Evolutionary conservation across 2,113 vertebrate genomes (phyloP), one percentile per base, ranked within the genome.

Genomic region (Cisticola juncidis): DNA sequence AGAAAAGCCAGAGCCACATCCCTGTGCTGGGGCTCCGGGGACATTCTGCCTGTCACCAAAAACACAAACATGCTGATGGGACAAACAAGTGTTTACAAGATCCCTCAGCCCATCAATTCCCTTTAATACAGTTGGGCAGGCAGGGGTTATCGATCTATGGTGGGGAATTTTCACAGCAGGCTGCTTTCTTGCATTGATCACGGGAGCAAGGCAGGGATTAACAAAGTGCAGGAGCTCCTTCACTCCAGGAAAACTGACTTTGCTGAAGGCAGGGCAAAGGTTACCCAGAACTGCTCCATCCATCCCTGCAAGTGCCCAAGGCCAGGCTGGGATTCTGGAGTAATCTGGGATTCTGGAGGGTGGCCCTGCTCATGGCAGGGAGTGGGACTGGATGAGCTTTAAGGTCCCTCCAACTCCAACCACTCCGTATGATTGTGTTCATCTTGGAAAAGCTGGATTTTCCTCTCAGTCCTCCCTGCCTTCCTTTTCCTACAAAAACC

Each of bases 71-170:
- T n/a, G 78, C 93, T 93, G 93, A 94, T 70, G 90, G 93, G 79
- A 85, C 95, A 96, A 94, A 90, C 87, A 70, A 89, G 84, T 66
- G 79, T 93, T 95, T 90, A 73, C 93, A 93, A 82, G 92, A 82
- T 73, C 85, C 87, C 86, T 70, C 81, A 42, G 71, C 85, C 79
- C 93, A 95, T 92, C 94, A 94, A 83, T 95, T 83, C 33, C 17
- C 85, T 66, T 82, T 88, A 78, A 90, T 88, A 83, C 76, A 94
- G 56, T 83, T 74, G 91, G 94, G 88, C n/a, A 81, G 77, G 82
- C 20, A 7, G 85, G 74, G 68, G 47, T 62, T 90, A 95, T 90
- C 40, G 95, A 96, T 96, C 93, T 24, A 3, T 6, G 21, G 70
- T 28, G 90, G 92, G 25, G n/a, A 62, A 90, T 86, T 88, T 71